Evolutionary conservation across 2,797 vertebrate genomes (phyloP), one percentile per base, ranked within the genome.

Genomic region (Dryobates pubescens): DNA sequence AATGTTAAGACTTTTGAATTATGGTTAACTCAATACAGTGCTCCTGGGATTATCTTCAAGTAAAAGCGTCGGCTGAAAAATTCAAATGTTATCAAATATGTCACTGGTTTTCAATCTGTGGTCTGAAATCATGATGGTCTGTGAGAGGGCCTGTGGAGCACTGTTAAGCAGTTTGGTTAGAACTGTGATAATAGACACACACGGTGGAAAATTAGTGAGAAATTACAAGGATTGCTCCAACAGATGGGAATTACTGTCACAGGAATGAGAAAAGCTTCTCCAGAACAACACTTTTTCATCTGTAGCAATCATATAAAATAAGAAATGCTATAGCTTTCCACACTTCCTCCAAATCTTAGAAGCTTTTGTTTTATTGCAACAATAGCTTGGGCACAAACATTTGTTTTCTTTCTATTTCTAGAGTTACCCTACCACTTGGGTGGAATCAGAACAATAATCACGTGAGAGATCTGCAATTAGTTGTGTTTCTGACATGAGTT

Each of bases 341-440:
- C 71, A 77, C 71, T 81, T 86, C 26, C 54, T 94, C 29, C 26
- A 61, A 68, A 71, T 34, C 57, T 11, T 75, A 38, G 45, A 92
- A 88, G 74, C 29, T 86, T 88, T 90, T 88, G 23, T 83, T 82
- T 92, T 63, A 47, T 41, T 82, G 30, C 45, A 74, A 70, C 56
- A 71, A 57, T 34, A 77, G 15, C 1, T 0, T 68, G 67, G 63
- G 74, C 88, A 93, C 53, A 73, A 88, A 72, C 16, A 68, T 76
- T 82, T 75, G 9, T 65, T 87, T 84, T 89, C 36, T 88, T 80
- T 38, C 64, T 93, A 19, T 79, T 89, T 70, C 47, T 86, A 68
- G 62, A 90, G 38, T 43, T 83, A 53, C 27, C 29, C 54, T 36
- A 63, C 30, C 56, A 38, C 58, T 70, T 58, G 38, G 19, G 58